phyloP scores from a whole-genome alignment of 2,888 invertebrate genomes.

The Paralinhomoeus sp. region DNA sequence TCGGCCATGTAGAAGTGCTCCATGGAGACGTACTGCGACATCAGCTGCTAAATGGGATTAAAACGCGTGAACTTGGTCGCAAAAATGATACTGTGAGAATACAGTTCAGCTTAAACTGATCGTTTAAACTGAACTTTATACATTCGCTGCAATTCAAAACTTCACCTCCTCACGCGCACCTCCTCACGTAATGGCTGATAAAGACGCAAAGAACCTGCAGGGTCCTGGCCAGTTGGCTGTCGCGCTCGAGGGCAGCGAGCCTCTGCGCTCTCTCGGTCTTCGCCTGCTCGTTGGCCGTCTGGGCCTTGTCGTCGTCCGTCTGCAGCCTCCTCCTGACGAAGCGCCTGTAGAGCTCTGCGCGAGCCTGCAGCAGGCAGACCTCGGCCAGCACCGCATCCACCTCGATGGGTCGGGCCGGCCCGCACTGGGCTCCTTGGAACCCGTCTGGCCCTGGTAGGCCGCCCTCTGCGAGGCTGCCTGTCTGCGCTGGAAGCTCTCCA shows the following conservation, averaged over 20 bases:
- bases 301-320: constrained; percentile 2
- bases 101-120: too few relatives aligned
- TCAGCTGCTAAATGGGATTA: constrained; percentile 29
- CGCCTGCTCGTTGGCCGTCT: constrained; percentile 9
- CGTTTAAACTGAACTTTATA: too few relatives aligned
- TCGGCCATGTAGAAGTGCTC: constrained; percentile 88
- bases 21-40: constrained; percentile 65
- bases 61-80: too few relatives aligned
- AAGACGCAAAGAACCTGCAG: background rate
- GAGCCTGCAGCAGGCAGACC: constrained; percentile 65
- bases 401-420: constrained; percentile 46
- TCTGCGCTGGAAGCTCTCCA: too few relatives aligned
- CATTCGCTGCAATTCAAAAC: too few relatives aligned
- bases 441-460: background rate
- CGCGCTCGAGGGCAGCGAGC: background rate
- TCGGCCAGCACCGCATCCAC: constrained; percentile 68
- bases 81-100: too few relatives aligned
- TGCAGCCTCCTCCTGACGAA: constrained; percentile 54
- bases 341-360: constrained; percentile 66
- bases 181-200: too few relatives aligned
- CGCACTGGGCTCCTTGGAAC: background rate
- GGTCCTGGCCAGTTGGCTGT: background rate
- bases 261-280: constrained; percentile 10
- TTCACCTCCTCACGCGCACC: too few relatives aligned
- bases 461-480: too few relatives aligned